A percentile compares a stretch with the other conserved stretches of the same genome.
Evolutionary conservation across 2,797 vertebrate species (phyloP).

Genomic region (Phataginus tetradactyla): DNA sequence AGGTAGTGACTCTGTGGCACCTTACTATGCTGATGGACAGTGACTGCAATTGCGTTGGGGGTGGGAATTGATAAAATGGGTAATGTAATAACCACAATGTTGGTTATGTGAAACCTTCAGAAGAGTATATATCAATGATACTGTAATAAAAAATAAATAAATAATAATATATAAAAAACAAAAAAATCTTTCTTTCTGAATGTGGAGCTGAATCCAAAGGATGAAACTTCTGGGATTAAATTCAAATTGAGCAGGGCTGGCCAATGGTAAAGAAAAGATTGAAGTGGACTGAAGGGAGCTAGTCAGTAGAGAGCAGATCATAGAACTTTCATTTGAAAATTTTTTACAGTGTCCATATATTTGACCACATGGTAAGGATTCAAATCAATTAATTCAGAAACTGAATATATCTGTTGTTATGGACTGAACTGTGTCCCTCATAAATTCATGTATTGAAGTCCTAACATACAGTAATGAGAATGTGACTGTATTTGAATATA

Average conservation of each 20-base stretch:
- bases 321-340: background rate
- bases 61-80: no score
- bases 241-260: background rate
- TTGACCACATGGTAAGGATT: background rate
- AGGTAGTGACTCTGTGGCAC: no score
- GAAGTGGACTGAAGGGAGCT: background rate
- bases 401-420: background rate
- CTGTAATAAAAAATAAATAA: no score
- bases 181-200: background rate
- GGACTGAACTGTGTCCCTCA: background rate
- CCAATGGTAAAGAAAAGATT: background rate
- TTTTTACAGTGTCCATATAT: background rate
- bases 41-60: no score
- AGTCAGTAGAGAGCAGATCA: background rate
- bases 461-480: background rate
- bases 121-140: no score
- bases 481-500: background rate
- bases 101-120: no score
- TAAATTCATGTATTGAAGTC: background rate
- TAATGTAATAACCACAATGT: no score
- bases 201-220: background rate
- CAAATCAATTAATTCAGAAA: background rate
- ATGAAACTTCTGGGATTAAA: background rate
- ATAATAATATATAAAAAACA: background rate
- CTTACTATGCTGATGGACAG: no score